Base-by-base conservation (phyloP, 2,888 invertebrate genomes). In the Sialis fuliginosa region DNA sequence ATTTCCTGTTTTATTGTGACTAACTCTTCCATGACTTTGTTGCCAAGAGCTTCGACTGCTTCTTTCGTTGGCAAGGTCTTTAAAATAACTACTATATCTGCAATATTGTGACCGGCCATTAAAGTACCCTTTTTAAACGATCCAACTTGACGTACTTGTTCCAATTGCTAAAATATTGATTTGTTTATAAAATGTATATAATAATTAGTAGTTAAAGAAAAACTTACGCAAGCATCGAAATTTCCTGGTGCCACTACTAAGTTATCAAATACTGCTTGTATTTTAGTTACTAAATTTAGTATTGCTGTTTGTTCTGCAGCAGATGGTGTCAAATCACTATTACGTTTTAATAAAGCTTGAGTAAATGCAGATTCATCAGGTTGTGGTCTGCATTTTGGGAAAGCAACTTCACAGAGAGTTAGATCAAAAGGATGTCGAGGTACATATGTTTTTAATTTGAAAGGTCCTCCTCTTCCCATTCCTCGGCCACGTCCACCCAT, bases 91-190 rank as follows among this genome's bases (percentile, higher is more conserved):
- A 96, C 96, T 51, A 97, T 84, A 58, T 97, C 96, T 0, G 96
- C 97, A 0, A 92, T 82, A 62, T 92, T 95, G 64, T 89, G 88
- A 2, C 93, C 92, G 0, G 88, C 82, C 61, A 96, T 79, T 86
- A 97, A 93, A 0, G 97, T 97, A 2, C 96, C 95, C 60, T 97
- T 96, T 65, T 97, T 97, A 65, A 91, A 96, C 0, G 96, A 92
- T 0, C 97, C 97, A 6, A 98, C 96, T 67, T 93, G 93, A 1
- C 95, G 76, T 0, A 95, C 92, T 66, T 96, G 96, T 60, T 91
- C 90, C 44, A 91, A 69, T 78, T 88, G 85, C 85, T 87, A 54
- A 10, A 63, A 62, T 8, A 30, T 22, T 8, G 10, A n/a, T 35
- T 35, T 35, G 4, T 10, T 10, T n/a, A 35, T n/a, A n/a, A 9